Evolutionary conservation across 2,797 vertebrate genomes (phyloP).

Genomic region (Cercopithecus diana): DNA sequence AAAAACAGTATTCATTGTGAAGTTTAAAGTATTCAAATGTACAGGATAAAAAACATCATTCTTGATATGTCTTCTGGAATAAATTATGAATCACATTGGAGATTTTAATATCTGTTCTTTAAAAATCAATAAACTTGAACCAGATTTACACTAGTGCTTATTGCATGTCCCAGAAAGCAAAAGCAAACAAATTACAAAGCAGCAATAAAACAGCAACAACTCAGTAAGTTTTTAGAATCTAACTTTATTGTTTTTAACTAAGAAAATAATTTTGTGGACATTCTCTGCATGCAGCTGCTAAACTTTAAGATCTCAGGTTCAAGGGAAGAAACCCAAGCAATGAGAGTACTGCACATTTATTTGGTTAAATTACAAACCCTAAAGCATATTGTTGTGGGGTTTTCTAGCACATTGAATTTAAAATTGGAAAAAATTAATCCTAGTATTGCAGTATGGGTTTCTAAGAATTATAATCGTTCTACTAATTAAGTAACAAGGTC

Average conservation of each 20-base stretch:
- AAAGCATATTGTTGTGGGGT: background rate
- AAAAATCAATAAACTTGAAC: constrained; percentile 40
- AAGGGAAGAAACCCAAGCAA: background rate
- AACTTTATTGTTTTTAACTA: background rate
- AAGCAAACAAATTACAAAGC: background rate
- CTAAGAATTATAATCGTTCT: constrained; percentile 11
- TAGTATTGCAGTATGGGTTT: background rate
- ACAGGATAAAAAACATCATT: background rate
- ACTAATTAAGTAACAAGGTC: background rate
- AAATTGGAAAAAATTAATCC: constrained; percentile 27
- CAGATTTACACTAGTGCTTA: background rate
- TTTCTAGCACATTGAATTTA: background rate
- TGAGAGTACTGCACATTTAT: background rate
- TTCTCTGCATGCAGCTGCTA: background rate
- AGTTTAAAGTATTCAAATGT: background rate
- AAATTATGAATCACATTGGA: background rate
- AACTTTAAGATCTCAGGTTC: background rate
- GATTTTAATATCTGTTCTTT: background rate
- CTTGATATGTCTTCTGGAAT: background rate
- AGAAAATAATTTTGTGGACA: background rate
- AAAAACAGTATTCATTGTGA: background rate
- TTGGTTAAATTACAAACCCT: background rate
- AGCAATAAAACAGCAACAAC: constrained; percentile 18
- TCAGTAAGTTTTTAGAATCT: constrained; percentile 18
- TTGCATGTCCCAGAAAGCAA: background rate